Base-by-base conservation (phyloP, 2,113 vertebrate species). In the Microcebus griseorufus region DNA sequence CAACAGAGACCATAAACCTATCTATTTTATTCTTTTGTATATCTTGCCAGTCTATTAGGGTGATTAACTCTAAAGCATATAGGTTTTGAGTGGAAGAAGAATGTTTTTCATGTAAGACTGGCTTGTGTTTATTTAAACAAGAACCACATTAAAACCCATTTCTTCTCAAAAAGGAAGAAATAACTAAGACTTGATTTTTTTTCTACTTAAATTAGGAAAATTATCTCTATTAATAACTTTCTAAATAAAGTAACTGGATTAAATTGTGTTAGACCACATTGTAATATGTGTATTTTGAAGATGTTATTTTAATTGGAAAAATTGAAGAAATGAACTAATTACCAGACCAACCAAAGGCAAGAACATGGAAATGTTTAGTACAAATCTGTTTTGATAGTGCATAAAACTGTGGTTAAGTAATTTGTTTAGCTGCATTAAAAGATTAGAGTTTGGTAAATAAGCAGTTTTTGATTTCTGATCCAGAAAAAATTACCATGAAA, bases 101-200 rank as follows among this genome's bases (percentile, higher is more conserved):
- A 72, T 58, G 7, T 76, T 60, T 69, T 94, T 55, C 80, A 87
- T 45, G 10, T 91, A 92, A 97, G 62, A 55, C 8, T 88, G 13
- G 14, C 32, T 22, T 90, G 4, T 90, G 17, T 27, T 45, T 90
- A 62, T 69, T 81, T 88, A 80, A 96, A 82, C 17, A 92, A 73
- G 89, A 80, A 73, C 48, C n/a, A 64, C 29, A 0, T 88, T 94
- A 64, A 88, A 94, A 58, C 48, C 32, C 25, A 91, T 32, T 72
- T 88, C 18, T 70, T 60, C 32, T 7, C 53, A 62, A 17, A 32
- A 62, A 51, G 25, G 22, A 72, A 45, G 25, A 87, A 62, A 75
- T 80, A 73, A 72, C 29, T 81, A 82, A 92, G 45, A 55, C 48
- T 86, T 92, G 34, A 82, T 96, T 94, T 96, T 55, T 81, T 96